Evolutionary conservation across 2,797 vertebrate species (phyloP).

Genomic region (Glossophaga mutica): DNA sequence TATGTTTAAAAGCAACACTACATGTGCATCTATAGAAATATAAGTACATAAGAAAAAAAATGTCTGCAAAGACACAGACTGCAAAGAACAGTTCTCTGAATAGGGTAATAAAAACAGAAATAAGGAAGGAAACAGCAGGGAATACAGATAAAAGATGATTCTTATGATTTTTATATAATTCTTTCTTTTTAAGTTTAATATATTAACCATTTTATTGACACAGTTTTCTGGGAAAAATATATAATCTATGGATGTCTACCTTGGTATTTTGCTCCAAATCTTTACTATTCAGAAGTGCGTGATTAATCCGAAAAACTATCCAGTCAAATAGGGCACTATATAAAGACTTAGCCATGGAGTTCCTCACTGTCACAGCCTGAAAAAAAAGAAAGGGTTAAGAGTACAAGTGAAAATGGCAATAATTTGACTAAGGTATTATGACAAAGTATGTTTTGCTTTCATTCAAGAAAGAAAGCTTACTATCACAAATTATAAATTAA

Average conservation of each 20-base stretch:
- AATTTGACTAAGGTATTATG: background rate
- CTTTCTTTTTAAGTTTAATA: background rate
- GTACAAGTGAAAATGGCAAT: background rate
- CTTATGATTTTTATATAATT: slow-evolving; percentile 1
- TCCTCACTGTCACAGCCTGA: slow-evolving; percentile 94
- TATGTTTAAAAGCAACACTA: slow-evolving; percentile 42
- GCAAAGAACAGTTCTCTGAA: background rate
- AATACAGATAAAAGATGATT: background rate
- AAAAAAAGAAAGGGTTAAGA: slow-evolving; percentile 13
- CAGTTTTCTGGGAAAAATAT: background rate
- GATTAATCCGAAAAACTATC: slow-evolving; percentile 99
- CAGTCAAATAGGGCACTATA: slow-evolving; percentile 99
- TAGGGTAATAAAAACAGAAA: background rate
- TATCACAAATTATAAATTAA: slow-evolving; percentile 22
- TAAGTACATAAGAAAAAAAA: background rate
- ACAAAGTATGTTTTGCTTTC: background rate
- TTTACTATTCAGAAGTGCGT: slow-evolving; percentile 95
- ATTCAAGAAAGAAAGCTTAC: slow-evolving; percentile 11
- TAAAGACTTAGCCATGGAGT: slow-evolving; percentile 98
- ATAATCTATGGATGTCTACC: slow-evolving; percentile 80
- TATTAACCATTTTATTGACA: background rate
- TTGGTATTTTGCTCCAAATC: slow-evolving; percentile 93
- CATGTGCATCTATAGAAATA: background rate
- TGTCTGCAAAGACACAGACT: background rate
- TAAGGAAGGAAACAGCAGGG: background rate